These are phyloP conservation scores for Galeopterus variegatus DNA, from an alignment of 2,113 vertebrate species.

Conservation along the genomic window DNA sequence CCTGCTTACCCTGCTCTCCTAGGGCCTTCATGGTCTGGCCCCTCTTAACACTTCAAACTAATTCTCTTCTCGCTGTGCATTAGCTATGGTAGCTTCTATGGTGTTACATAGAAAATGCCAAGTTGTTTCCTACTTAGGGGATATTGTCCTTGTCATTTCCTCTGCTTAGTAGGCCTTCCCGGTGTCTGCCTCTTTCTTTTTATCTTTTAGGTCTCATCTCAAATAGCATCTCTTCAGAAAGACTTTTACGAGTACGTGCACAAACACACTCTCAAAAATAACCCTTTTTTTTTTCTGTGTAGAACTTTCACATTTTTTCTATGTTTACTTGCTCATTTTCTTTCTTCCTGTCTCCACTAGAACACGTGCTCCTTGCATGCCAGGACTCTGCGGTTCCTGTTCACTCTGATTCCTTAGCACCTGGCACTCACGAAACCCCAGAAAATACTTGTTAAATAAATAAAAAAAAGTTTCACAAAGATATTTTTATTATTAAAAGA, in stretches of 20 bases:
- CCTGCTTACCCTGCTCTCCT: not conserved
- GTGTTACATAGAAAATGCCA: not conserved
- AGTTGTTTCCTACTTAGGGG: not conserved
- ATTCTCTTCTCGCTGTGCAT: not conserved
- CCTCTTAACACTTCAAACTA: not conserved
- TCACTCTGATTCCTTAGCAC: not conserved
- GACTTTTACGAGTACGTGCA: not conserved
- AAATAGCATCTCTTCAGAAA: constrained; percentile 21
- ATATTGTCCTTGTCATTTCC: not conserved
- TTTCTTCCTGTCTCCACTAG: not conserved
- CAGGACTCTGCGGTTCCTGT: not conserved
- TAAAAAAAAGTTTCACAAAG: not conserved
- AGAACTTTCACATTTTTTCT: not conserved
- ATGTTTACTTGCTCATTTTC: not conserved
- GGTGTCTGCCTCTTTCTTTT: not conserved
- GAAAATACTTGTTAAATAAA: constrained; percentile 23
- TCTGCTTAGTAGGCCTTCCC: not conserved
- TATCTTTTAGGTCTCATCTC: not conserved
- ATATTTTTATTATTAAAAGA: not conserved
- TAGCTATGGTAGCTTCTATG: not conserved
- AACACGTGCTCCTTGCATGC: not conserved
- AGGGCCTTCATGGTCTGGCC: not conserved
- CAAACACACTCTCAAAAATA: not conserved
- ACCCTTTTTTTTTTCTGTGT: not conserved
- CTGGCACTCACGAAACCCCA: not conserved